A percentile compares a stretch with the other conserved stretches of the same genome.
phyloP scores from a whole-genome alignment of 2,113 vertebrate species.

The Epinephelus cyanopodus region DNA sequence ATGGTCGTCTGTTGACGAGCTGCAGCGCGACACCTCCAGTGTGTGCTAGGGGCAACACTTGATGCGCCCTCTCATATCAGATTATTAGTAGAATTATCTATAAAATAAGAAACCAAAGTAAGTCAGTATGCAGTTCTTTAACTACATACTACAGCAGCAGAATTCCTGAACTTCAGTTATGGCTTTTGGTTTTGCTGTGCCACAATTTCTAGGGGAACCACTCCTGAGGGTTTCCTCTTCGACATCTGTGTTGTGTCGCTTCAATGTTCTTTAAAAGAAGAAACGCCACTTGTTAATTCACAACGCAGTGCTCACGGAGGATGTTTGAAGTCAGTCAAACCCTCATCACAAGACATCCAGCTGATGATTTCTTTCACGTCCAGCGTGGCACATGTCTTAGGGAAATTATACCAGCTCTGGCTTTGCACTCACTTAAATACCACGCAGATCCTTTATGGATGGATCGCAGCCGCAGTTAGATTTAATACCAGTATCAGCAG shows the following conservation, averaged over 20 bases:
- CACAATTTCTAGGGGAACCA: no score
- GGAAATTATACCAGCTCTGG: neutral
- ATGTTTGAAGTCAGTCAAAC: constrained; percentile 13
- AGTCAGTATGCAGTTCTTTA: no score
- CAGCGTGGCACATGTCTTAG: neutral
- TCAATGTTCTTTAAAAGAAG: constrained; percentile 3
- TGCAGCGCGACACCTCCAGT: no score
- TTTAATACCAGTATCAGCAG: constrained; percentile 32
- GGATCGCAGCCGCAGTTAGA: constrained; percentile 31
- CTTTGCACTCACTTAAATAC: neutral
- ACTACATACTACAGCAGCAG: no score
- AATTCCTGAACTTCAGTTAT: no score
- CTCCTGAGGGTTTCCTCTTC: neutral
- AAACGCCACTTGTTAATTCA: constrained; percentile 7
- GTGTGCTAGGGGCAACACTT: no score
- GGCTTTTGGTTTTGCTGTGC: no score
- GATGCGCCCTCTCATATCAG: no score
- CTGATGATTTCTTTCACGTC: constrained; percentile 4
- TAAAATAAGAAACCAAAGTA: no score
- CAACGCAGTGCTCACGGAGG: neutral
- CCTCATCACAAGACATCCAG: constrained; percentile 16
- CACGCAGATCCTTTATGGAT: constrained; percentile 10
- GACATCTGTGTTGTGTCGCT: neutral
- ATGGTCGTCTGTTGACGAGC: no score
- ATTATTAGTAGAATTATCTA: no score